Percentiles rank a stretch among this genome's conserved stretches.
Evolutionary conservation across 2,888 invertebrate species (phyloP).

Genomic region (Cyaniris semiargus): DNA sequence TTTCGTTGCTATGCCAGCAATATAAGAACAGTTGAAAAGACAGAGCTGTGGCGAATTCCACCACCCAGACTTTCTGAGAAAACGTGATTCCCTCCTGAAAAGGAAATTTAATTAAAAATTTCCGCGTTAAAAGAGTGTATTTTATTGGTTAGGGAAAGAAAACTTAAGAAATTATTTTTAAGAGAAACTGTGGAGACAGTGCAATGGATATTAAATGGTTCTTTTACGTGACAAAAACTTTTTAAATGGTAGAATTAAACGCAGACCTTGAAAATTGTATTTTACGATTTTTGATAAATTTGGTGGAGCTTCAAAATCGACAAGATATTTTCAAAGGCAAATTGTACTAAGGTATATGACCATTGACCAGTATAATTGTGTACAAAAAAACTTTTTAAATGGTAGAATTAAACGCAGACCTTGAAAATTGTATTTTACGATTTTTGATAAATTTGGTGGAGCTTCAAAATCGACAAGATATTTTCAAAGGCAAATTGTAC

Average conservation of each 20-base stretch:
- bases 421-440: background rate
- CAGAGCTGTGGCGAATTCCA: constrained; percentile 54
- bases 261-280: background rate
- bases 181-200: background rate
- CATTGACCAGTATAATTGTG: too few relatives aligned
- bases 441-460: background rate
- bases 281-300: background rate
- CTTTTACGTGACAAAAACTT: background rate
- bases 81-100: constrained; percentile 51
- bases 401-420: background rate
- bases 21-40: constrained; percentile 59
- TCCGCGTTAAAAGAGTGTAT: background rate
- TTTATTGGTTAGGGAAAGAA: background rate
- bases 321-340: too few relatives aligned
- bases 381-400: background rate
- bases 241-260: background rate
- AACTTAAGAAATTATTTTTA: background rate
- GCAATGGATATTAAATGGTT: constrained; percentile 3
- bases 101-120: constrained; percentile 34
- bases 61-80: constrained; percentile 57
- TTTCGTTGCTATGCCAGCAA: constrained; percentile 66
- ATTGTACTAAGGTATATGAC: too few relatives aligned
- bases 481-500: too few relatives aligned
- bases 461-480: too few relatives aligned
- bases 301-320: too few relatives aligned